Percentiles rank a stretch among this genome's conserved stretches.
phyloP scores from a whole-genome alignment of 2,888 invertebrate species.

The Polydrusus cervinus region DNA sequence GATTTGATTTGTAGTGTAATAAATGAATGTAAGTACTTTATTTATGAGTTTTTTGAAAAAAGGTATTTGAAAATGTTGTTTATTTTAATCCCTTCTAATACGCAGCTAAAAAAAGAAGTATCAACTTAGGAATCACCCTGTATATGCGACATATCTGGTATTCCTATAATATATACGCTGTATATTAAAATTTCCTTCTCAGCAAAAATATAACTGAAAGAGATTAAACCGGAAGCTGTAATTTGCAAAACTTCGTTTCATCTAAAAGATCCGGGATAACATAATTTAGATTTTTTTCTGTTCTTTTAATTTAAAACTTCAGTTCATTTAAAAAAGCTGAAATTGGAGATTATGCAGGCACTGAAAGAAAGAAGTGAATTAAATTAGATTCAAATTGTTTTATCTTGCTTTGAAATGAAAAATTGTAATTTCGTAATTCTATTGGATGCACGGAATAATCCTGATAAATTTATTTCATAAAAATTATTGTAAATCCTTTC shows the following conservation, averaged over 20 bases:
- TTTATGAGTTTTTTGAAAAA: too few species aligned
- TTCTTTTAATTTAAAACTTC: slow-evolving; percentile 11
- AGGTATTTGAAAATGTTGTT: too few species aligned
- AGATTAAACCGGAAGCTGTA: slow-evolving; percentile 1
- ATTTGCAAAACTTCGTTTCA: neutral
- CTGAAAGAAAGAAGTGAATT: slow-evolving; percentile 10
- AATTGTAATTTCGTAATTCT: neutral
- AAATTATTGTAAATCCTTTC: neutral
- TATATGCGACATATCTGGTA: too few species aligned
- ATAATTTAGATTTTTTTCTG: slow-evolving; percentile 14
- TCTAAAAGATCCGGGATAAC: neutral
- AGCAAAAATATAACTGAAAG: neutral
- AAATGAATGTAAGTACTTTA: too few species aligned
- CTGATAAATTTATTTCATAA: neutral
- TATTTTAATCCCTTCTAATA: too few species aligned
- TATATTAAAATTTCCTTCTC: too few species aligned
- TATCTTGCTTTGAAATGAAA: slow-evolving; percentile 1
- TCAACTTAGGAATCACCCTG: too few species aligned
- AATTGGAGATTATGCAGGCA: slow-evolving; percentile 6
- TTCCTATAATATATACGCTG: too few species aligned
- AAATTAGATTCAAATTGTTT: slow-evolving; percentile 21
- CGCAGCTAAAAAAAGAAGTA: too few species aligned
- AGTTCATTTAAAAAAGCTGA: slow-evolving; percentile 4
- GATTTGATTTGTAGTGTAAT: too few species aligned
- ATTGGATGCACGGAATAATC: neutral